Base-by-base conservation (phyloP, 1,140 invertebrate species). In the Euborellia annulipes region DNA sequence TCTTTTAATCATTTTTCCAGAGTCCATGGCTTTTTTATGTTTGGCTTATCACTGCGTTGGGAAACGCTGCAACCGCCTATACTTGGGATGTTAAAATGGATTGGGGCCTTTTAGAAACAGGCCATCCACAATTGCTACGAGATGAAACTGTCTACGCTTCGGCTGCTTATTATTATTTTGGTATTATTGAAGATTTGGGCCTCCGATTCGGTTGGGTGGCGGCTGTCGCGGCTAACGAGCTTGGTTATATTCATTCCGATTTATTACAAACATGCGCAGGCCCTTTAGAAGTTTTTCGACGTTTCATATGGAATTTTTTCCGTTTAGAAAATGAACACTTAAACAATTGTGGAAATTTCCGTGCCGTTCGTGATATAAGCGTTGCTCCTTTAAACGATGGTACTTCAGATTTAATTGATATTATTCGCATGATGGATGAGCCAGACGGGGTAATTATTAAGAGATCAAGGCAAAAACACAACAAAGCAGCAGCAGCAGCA, bases 221-320 rank as follows among this genome's bases (percentile, higher is more conserved):
- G 9, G 87, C 85, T 21, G 84, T 94, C 53, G 78, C 86, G 46
- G 62, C 98, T 8, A 85, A 78, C 1, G 87, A 97, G 65, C 82
- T 85, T 54, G 74, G 77, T 22, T 73, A 79, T 36, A 69, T 92
- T 18, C 75, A 82, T 50, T 66, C 70, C 3, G 92, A 98, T 59
- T 73, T 92, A 9, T 84, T 98, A 74, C 76, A 79, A 2, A 88
- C 89, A 2, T 72, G 97, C 46, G 66, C 93, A 7, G 85, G 92
- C 2, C 84, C 88, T 3, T 63, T 97, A 1, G 95, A 99, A 77
- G 89, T 98, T 7, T 89, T 95, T 54, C 92, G 91, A 55, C 73
- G 94, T 46, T 99, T 99, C 68, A 79, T 99, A 30, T 99, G 96
- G 96, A 99, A 99, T 65, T 99, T 94, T 63, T 98, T 98, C 70